These are phyloP conservation scores for Saturnia pavonia DNA, from an alignment of 2,888 invertebrate species.

Conservation along the genomic window DNA sequence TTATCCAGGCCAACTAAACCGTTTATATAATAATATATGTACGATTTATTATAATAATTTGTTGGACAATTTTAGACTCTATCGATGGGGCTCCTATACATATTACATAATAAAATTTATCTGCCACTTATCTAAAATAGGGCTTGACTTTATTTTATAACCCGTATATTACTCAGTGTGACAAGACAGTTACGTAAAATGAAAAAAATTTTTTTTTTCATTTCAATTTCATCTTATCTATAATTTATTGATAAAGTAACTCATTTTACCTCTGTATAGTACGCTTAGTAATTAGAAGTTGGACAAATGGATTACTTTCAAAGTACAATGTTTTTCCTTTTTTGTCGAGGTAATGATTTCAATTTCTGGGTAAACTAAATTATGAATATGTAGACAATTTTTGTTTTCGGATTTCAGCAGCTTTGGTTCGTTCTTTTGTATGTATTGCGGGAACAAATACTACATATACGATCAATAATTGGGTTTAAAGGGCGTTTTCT, in stretches of 20 bases:
- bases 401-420: not conserved
- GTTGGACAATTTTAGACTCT: too few relatives aligned
- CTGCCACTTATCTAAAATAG: too few relatives aligned
- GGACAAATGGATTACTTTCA: not conserved
- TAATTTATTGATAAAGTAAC: too few relatives aligned
- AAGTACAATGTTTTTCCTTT: not conserved
- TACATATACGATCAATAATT: not conserved
- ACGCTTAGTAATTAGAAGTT: not conserved
- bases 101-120: too few relatives aligned
- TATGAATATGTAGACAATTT: not conserved
- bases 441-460: too few relatives aligned
- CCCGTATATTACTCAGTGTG: too few relatives aligned
- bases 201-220: too few relatives aligned
- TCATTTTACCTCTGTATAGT: not conserved
- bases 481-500: not conserved
- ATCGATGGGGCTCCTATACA: too few relatives aligned
- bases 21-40: not conserved
- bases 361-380: not conserved
- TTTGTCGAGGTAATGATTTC: not conserved
- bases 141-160: too few relatives aligned
- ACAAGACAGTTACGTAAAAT: too few relatives aligned
- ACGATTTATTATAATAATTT: too few relatives aligned
- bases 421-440: not conserved
- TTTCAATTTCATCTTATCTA: too few relatives aligned
- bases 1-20: not conserved